Base-by-base conservation (phyloP, 2,113 vertebrate genomes). In the Aegotheles bennettii region DNA sequence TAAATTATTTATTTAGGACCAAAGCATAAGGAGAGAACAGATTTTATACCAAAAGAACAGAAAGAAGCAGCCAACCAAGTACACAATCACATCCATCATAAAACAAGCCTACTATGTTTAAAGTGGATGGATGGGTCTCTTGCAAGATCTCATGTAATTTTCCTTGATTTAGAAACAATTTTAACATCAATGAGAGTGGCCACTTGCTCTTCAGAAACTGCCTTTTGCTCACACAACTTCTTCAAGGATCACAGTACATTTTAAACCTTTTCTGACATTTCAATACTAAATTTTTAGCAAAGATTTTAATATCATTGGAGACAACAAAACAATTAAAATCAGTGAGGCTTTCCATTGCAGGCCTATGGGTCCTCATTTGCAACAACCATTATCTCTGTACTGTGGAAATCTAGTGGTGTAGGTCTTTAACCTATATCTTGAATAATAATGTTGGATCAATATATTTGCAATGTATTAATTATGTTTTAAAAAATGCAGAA, bases 1-100 rank as follows among this genome's bases (percentile, higher is more conserved):
- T 87, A 47, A 68, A 87, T 94, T 84, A 91, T 93, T 93, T 93
- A 80, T 93, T 81, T 81, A 84, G 51, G 40, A 61, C 25, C 74
- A 91, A 95, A 84, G 25, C 42, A 31, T 53, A n/a, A 45, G 54
- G 68, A 83, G 18, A 74, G 89, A 80, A 69, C 7, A 60, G 48
- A 28, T 4, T 88, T 88, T 65, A 43, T 51, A 84, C 26, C 36
- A 93, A 47, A 11, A 80, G 29, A 61, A 73, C 19, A 69, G 57
- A 73, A 91, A 73, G 35, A 86, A 94, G 35, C 26, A 42, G 48
- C 35, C 1, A 2, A 59, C 6, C 38, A 64, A 73, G 8, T 16
- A 51, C 26, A 33, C 33, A 56, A 54, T 4, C 14, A 76, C 79
- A 69, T 76, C n/a, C n/a, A n/a, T 42, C 11, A 54, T 28, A 47